Conservation (phyloP, 2,888 invertebrate genomes). For the Temnothorax rugatulus region DNA sequence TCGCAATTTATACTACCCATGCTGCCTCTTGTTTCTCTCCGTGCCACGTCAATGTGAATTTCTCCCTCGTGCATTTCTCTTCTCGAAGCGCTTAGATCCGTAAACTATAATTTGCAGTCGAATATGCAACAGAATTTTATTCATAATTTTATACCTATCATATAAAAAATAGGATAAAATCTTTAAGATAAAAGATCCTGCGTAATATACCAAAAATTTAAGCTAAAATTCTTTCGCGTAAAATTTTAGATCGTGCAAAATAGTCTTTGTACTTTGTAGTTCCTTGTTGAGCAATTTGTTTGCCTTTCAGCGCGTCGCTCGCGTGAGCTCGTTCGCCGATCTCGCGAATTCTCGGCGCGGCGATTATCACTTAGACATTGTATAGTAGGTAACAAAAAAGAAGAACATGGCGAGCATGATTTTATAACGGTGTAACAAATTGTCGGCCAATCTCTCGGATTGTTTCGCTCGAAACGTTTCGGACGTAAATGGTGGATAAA, state of each 20-base stretch:
- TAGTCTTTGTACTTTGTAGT: neutral
- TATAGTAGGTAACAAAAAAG: neutral
- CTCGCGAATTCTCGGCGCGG: neutral
- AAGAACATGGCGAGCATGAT: constrained; percentile 22
- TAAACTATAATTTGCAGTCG: constrained; percentile 20
- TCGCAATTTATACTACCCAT: constrained; percentile 48
- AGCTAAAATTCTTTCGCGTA: neutral
- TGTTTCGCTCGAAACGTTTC: neutral
- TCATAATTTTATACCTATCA: neutral
- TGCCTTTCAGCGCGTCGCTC: constrained; percentile 10
- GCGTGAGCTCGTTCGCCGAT: neutral
- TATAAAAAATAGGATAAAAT: neutral
- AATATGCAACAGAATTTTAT: constrained; percentile 4
- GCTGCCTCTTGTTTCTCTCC: neutral
- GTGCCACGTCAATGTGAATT: constrained; percentile 12
- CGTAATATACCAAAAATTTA: neutral
- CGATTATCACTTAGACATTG: neutral
- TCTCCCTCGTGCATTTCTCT: neutral
- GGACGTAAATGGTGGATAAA: constrained; percentile 31
- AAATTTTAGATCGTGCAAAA: constrained; percentile 10
- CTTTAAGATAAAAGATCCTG: neutral
- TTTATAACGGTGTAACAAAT: constrained; percentile 24
- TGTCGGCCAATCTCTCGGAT: neutral
- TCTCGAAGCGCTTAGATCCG: neutral
- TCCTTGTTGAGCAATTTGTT: neutral